A percentile compares a stretch with the other conserved stretches of the same genome.
Evolutionary conservation across 2,797 vertebrate species (phyloP).

Genomic region (Presbytis comata): DNA sequence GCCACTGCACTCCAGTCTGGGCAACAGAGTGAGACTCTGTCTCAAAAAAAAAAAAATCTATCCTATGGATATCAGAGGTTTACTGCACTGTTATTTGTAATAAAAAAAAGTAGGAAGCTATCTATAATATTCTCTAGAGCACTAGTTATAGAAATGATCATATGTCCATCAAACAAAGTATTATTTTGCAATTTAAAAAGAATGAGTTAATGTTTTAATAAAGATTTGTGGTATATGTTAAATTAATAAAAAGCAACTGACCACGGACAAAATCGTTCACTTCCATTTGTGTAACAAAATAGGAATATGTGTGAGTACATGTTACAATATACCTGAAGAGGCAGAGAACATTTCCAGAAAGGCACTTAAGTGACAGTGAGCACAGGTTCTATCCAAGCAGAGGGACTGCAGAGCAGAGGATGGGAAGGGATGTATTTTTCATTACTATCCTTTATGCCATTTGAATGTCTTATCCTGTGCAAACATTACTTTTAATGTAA

Average conservation of each 20-base stretch:
- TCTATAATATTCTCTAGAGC: background rate
- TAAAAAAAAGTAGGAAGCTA: background rate
- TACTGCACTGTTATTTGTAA: background rate
- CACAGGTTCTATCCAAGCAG: background rate
- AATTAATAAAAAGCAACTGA: background rate
- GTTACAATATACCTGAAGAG: rapidly evolving
- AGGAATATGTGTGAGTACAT: background rate
- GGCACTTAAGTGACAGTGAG: background rate
- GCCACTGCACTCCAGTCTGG: too few species aligned
- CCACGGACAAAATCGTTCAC: background rate
- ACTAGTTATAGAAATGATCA: background rate
- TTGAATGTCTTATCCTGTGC: background rate
- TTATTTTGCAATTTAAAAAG: background rate
- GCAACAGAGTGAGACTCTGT: too few species aligned
- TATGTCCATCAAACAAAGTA: background rate
- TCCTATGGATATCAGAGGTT: background rate
- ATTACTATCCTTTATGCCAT: background rate
- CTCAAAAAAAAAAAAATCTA: background rate
- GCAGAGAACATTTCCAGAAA: background rate
- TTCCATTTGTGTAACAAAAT: background rate
- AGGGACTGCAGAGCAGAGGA: too few species aligned
- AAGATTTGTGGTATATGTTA: background rate
- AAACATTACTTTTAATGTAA: background rate
- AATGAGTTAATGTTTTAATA: background rate
- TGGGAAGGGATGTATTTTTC: background rate